Conservation (phyloP, 2,888 invertebrate genomes). For the Lithophane leautieri region DNA sequence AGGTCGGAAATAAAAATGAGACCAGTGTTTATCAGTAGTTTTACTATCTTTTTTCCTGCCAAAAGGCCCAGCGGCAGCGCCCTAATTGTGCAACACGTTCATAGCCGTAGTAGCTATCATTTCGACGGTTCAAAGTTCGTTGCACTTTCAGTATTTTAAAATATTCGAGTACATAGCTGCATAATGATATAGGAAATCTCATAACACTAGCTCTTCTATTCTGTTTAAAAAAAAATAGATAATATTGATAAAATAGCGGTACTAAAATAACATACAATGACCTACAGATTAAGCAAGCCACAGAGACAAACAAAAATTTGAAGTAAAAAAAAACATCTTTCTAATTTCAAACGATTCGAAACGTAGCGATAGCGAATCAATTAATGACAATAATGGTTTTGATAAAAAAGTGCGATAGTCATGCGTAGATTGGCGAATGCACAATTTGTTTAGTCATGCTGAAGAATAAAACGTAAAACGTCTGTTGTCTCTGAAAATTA, state of each 20-base stretch:
- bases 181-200: no score
- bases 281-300: conserved; percentile 10
- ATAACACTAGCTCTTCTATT: no score
- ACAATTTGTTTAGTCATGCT: conserved; percentile 14
- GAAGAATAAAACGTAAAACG: not conserved
- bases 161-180: not conserved
- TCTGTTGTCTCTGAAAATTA: not conserved
- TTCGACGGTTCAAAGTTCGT: conserved; percentile 40
- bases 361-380: conserved; percentile 31
- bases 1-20: not conserved
- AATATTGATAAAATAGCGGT: not conserved
- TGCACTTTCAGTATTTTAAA: conserved; percentile 23
- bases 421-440: conserved; percentile 2
- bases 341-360: conserved; percentile 26
- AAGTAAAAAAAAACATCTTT: not conserved
- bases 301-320: not conserved
- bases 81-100: conserved; percentile 25
- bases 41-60: conserved; percentile 35
- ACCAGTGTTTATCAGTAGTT: not conserved
- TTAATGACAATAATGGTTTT: conserved; percentile 4
- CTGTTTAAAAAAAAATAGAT: not conserved
- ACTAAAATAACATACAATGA: not conserved
- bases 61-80: not conserved
- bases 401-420: conserved; percentile 24
- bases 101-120: conserved; percentile 33